Percentiles rank a stretch among this genome's conserved stretches.
phyloP scores from a whole-genome alignment of 92 coral and sea anemone species.

The Epizoanthus stellaris region DNA sequence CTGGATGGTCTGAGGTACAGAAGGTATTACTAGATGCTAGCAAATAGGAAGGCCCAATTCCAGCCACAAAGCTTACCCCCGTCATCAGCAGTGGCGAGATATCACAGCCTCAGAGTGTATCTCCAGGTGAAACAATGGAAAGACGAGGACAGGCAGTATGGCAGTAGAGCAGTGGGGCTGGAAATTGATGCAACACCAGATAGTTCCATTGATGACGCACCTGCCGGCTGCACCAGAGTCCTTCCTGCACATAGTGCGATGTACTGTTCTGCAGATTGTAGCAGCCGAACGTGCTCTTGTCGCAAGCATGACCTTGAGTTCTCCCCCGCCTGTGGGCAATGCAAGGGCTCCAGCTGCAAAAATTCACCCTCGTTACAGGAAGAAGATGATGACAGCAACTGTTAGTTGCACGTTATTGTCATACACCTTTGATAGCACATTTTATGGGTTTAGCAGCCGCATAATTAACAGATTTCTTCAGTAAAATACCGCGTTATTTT shows the following conservation, averaged over 20 bases:
- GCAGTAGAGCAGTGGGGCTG: not conserved
- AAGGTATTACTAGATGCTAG: too few relatives aligned
- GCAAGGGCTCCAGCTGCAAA: constrained; percentile 54
- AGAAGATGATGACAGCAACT: not conserved
- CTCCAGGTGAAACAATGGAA: not conserved
- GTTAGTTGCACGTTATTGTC: not conserved
- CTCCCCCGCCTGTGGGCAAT: constrained; percentile 49
- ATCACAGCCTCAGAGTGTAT: constrained; percentile 7
- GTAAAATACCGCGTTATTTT: too few relatives aligned
- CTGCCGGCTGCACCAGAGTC: constrained; percentile 23
- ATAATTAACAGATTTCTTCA: too few relatives aligned
- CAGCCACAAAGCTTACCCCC: not conserved
- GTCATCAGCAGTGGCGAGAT: not conserved
- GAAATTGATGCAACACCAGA: not conserved
- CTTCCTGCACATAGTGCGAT: constrained; percentile 28
- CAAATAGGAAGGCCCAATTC: not conserved
- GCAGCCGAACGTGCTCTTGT: constrained; percentile 40
- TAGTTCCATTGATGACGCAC: constrained; percentile 10
- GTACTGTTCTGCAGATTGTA: constrained; percentile 51
- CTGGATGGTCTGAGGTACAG: too few relatives aligned
- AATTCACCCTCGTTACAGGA: constrained; percentile 4
- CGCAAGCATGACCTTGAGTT: constrained; percentile 36
- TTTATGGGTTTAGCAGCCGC: too few relatives aligned
- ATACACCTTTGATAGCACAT: too few relatives aligned
- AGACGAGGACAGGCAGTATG: not conserved